Percentiles rank a stretch among this genome's conserved stretches.
phyloP scores from a whole-genome alignment of 2,113 vertebrate genomes.

The Nettapus auritus region DNA sequence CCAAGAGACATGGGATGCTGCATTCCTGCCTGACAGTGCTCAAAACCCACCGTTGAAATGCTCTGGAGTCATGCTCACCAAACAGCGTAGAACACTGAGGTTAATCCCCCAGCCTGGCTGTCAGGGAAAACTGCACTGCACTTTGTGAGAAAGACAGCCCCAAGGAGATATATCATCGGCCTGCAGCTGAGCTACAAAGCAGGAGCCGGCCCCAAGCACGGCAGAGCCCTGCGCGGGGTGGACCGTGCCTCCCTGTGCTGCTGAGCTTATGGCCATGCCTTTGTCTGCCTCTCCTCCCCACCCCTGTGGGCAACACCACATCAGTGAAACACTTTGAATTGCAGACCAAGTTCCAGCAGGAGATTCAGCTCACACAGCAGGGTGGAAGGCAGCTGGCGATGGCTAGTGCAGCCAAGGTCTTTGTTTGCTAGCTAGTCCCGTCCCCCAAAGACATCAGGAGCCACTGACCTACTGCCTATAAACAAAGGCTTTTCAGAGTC shows the following conservation, averaged over 20 bases:
- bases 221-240: not conserved
- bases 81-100: not conserved
- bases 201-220: not conserved
- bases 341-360: slow-evolving; percentile 56
- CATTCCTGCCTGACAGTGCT: not conserved
- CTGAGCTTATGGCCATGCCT: not conserved
- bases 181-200: not conserved
- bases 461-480: slow-evolving; percentile 57
- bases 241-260: not conserved
- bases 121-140: not conserved
- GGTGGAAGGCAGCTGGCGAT: slow-evolving; percentile 24
- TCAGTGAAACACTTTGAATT: slow-evolving; percentile 52
- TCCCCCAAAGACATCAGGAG: slow-evolving; percentile 40
- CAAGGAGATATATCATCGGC: not conserved
- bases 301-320: slow-evolving; percentile 54
- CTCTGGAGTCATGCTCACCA: not conserved
- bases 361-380: slow-evolving; percentile 33
- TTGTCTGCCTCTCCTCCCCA: slow-evolving; percentile 38
- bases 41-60: not conserved
- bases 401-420: slow-evolving; percentile 49
- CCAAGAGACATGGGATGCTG: not conserved
- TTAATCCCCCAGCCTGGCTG: not conserved
- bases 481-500: slow-evolving; percentile 57
- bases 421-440: slow-evolving; percentile 49
- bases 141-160: slow-evolving; percentile 4